Evolutionary conservation across 2,888 invertebrate genomes (phyloP).

Genomic region (Papilio demoleus): DNA sequence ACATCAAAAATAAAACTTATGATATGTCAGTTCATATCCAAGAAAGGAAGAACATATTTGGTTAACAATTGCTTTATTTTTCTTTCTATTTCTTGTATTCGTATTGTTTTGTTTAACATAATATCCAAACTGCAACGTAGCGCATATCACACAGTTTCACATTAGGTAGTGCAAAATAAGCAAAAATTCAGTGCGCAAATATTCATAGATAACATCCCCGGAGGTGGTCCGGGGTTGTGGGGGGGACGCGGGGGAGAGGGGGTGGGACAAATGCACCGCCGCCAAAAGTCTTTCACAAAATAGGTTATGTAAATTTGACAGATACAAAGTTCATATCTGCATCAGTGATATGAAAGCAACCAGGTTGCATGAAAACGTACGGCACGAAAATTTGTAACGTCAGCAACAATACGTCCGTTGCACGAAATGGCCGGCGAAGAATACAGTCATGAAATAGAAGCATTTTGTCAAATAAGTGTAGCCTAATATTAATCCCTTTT

Average conservation of each 20-base stretch:
- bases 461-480: too few relatives aligned
- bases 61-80: background rate
- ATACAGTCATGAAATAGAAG: too few relatives aligned
- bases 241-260: background rate
- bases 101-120: background rate
- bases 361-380: slow-evolving; percentile 60
- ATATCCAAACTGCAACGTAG: background rate
- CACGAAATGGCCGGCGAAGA: too few relatives aligned
- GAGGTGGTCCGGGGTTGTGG: background rate
- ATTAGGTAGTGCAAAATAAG: slow-evolving; percentile 19
- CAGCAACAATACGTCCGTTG: too few relatives aligned
- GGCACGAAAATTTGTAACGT: slow-evolving; percentile 38
- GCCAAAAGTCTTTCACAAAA: slow-evolving; percentile 57
- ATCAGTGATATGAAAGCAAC: slow-evolving; percentile 61
- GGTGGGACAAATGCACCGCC: slow-evolving; percentile 43
- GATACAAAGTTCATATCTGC: slow-evolving; percentile 71
- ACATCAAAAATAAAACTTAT: too few relatives aligned
- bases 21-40: too few relatives aligned
- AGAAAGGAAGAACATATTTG: too few relatives aligned
- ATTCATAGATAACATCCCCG: slow-evolving; percentile 31
- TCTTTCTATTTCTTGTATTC: background rate
- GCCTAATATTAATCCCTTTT: too few relatives aligned
- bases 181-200: slow-evolving; percentile 25
- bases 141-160: background rate
- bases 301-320: slow-evolving; percentile 71